phyloP scores from a whole-genome alignment of 2,797 vertebrate species.

The Glossophaga mutica region DNA sequence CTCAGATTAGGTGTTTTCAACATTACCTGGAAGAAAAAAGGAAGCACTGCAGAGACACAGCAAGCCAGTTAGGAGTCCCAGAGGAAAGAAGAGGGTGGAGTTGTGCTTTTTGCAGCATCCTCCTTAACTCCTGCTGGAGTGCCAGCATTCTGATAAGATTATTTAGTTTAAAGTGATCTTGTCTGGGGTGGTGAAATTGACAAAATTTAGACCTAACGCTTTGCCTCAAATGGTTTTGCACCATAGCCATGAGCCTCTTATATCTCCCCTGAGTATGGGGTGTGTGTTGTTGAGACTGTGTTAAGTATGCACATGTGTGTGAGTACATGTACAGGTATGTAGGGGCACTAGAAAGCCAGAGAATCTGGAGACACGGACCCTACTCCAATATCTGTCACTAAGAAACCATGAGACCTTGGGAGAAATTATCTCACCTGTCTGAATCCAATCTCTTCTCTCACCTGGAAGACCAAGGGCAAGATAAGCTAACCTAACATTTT shows the following conservation, averaged over 20 bases:
- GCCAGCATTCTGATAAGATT: background rate
- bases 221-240: background rate
- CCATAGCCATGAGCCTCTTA: background rate
- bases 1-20: background rate
- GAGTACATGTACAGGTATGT: background rate
- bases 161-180: background rate
- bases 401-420: background rate
- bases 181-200: background rate
- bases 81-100: fast-evolving
- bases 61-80: background rate
- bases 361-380: background rate
- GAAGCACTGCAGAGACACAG: background rate
- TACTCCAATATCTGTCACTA: background rate
- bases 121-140: background rate
- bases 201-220: background rate
- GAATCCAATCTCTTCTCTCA: background rate
- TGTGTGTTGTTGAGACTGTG: background rate
- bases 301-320: background rate
- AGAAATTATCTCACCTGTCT: background rate
- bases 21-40: background rate
- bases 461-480: background rate
- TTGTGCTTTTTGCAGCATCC: background rate
- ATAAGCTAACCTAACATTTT: background rate
- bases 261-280: background rate
- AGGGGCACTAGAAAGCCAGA: background rate